Evolutionary conservation across 2,797 vertebrate genomes (phyloP).

Genomic region (Zenarchopterus dispar): DNA sequence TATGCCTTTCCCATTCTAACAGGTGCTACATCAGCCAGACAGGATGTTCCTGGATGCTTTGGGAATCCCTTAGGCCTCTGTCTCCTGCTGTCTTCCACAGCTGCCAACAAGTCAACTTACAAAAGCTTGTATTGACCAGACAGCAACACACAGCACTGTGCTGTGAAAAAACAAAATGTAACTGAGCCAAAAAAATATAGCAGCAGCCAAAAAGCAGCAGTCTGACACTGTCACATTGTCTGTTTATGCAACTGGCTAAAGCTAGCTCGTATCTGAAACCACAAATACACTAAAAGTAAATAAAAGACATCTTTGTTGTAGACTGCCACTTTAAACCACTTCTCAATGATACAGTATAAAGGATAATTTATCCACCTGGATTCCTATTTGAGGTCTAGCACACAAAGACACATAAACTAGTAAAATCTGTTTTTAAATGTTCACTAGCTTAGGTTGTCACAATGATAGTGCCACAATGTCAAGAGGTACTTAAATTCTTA

Average conservation of each 20-base stretch:
- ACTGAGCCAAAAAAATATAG: background rate
- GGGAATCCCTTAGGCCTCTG: conserved; percentile 55
- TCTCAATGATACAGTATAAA: no score
- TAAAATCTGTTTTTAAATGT: no score
- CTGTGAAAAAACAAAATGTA: conserved; percentile 11
- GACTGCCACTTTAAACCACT: no score
- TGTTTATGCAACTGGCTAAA: background rate
- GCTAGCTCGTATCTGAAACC: background rate
- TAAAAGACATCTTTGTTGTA: background rate
- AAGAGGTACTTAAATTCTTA: no score
- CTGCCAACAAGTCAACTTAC: conserved; percentile 55
- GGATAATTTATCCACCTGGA: no score
- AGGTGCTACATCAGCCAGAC: conserved; percentile 60
- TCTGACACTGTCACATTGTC: background rate
- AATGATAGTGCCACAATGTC: no score
- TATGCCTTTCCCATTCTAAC: conserved; percentile 52
- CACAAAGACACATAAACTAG: no score
- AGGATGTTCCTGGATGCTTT: conserved; percentile 58
- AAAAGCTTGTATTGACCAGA: conserved; percentile 57
- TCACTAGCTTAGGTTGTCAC: no score
- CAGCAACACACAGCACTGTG: conserved; percentile 30
- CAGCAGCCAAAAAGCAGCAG: background rate
- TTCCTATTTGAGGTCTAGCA: no score
- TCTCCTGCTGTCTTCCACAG: conserved; percentile 45
- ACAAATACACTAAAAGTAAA: conserved; percentile 6